phyloP scores from a whole-genome alignment of 2,113 vertebrate species.

The Fregetta grallaria region DNA sequence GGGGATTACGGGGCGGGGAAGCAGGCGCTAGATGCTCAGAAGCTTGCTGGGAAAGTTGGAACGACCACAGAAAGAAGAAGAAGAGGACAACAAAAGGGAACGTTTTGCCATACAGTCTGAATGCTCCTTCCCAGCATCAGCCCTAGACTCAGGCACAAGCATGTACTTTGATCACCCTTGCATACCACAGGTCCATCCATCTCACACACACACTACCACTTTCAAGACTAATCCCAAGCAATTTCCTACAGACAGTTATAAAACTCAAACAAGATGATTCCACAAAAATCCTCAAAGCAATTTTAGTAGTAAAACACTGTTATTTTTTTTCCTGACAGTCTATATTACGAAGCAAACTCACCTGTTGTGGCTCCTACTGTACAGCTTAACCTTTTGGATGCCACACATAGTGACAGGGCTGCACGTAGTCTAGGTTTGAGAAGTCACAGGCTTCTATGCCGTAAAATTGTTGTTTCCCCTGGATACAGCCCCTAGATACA shows the following conservation, averaged over 20 bases:
- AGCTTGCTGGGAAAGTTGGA: neutral
- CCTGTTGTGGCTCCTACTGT: neutral
- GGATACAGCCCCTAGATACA: neutral
- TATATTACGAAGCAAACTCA: neutral
- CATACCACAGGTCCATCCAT: neutral
- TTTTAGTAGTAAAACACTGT: neutral
- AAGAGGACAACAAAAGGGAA: neutral
- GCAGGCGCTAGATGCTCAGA: accelerated
- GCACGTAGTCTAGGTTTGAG: neutral
- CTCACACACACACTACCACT: neutral
- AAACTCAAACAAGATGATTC: slow-evolving; percentile 22
- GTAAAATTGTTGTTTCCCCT: neutral
- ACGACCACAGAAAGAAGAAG: neutral
- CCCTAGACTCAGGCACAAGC: neutral
- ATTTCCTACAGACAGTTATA: slow-evolving; percentile 28
- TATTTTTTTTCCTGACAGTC: neutral
- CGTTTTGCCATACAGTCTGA: neutral
- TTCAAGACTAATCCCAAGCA: neutral
- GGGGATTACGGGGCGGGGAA: neutral
- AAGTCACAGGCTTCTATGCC: neutral
- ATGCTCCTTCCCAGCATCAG: neutral
- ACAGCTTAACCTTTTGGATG: neutral
- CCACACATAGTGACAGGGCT: neutral
- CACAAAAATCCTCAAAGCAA: slow-evolving; percentile 14
- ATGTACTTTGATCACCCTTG: accelerated